phyloP scores from a whole-genome alignment of 1,140 invertebrate species.

The Hyposmocoma kahamanoa region DNA sequence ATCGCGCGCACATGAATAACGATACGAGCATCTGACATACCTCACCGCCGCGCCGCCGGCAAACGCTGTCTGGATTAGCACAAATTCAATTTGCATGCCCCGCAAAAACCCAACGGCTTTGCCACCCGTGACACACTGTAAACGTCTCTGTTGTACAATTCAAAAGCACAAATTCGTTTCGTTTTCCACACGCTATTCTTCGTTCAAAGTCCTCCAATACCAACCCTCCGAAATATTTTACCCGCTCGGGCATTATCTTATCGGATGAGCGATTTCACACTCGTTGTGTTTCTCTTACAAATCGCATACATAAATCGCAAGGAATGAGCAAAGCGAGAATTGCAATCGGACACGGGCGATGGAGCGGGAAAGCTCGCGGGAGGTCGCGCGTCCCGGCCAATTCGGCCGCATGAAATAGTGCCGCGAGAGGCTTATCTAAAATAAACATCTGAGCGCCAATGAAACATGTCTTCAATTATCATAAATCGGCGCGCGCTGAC shows the following conservation, averaged over 20 bases:
- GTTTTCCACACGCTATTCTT: slow-evolving; percentile 9
- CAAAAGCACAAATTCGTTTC: slow-evolving; percentile 24
- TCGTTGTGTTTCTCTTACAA: slow-evolving; percentile 43
- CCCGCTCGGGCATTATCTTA: slow-evolving; percentile 31
- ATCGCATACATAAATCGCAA: slow-evolving; percentile 53
- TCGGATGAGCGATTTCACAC: slow-evolving; percentile 49
- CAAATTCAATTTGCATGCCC: slow-evolving; percentile 56
- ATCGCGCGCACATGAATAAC: slow-evolving; percentile 56
- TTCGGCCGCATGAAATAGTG: slow-evolving; percentile 69
- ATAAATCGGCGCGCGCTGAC: slow-evolving; percentile 68
- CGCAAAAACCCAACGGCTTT: slow-evolving; percentile 21
- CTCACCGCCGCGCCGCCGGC: slow-evolving; percentile 38
- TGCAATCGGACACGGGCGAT: slow-evolving; percentile 50
- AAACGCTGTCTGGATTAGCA: slow-evolving; percentile 40
- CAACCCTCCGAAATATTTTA: slow-evolving; percentile 19
- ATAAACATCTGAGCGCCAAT: slow-evolving; percentile 70
- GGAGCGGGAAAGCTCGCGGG: slow-evolving; percentile 39
- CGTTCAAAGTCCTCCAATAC: slow-evolving; percentile 4
- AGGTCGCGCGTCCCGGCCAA: slow-evolving; percentile 57
- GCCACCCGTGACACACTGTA: slow-evolving; percentile 27
- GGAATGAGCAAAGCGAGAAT: slow-evolving; percentile 48
- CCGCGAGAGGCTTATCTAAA: slow-evolving; percentile 65
- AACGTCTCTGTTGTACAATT: background rate
- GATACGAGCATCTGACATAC: slow-evolving; percentile 35
- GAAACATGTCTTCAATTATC: slow-evolving; percentile 73